Evolutionary conservation across 2,797 vertebrate species (phyloP), one percentile per base, ranked within the genome.

Genomic region (Scleropages formosus): DNA sequence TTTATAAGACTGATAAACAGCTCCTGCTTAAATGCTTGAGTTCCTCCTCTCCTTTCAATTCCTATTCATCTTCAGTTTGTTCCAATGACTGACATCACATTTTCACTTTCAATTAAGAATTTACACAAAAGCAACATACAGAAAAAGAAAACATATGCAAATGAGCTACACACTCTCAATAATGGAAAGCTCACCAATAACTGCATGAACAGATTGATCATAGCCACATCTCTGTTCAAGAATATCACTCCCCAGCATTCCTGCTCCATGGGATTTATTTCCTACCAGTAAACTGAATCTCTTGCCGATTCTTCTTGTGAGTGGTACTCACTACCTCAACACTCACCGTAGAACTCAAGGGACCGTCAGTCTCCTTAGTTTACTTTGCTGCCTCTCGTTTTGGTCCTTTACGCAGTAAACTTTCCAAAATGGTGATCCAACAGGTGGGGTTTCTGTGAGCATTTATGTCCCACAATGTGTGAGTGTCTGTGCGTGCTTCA

Each of bases 361-460:
- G 67, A 49, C 53, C 69, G 44, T 47, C 39, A 22, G 18, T 67
- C 74, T 31, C 66, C 9, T 13, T 22, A 75, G 31, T 65, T 66
- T 12, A 51, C 24, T 12, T 75, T 65, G 4, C 16, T 16, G 22
- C 69, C 27, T 67, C 67, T 71, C 74, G 49, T 64, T 66, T 79
- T 66, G 67, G 61, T 59, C 58, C 39, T 80, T 78, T 77, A 80
- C 67, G 76, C 47, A 58, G 76, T 78, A 39, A 72, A 64, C 81
- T 83, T 81, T 83, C 82, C 82, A 82, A 85, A 84, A 78, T n/a
- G 77, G 80, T 79, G 60, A 77, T 82, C 64, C 78, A 87, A 89
- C 87, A 91, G 88, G 87, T 85, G 88, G 84, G 65, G 84, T 77
- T 24, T 73, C 73, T 71, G 80, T 81, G 78, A 83, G 79, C 78